These are phyloP conservation scores for Ceriagrion tenellum DNA, from an alignment of 2,888 invertebrate genomes.

Conservation along the genomic window DNA sequence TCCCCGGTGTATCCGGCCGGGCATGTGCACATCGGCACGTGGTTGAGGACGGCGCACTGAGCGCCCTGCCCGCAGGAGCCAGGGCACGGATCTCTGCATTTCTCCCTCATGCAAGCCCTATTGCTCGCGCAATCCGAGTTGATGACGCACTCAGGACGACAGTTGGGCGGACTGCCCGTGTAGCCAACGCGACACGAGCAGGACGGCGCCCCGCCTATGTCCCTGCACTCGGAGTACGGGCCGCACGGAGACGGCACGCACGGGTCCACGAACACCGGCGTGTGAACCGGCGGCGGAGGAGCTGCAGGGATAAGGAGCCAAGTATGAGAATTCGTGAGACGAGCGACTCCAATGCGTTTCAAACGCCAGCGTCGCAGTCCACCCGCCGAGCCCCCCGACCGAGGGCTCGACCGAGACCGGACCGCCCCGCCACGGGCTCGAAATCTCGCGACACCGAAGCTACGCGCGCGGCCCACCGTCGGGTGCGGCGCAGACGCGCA, in stretches of 20 bases:
- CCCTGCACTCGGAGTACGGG: conserved; percentile 85
- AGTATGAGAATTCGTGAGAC: conserved; percentile 17
- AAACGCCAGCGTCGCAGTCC: conserved; percentile 30
- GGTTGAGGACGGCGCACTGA: conserved; percentile 80
- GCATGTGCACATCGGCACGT: conserved; percentile 80
- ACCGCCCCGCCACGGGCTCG: neutral
- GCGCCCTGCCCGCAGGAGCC: conserved; percentile 81
- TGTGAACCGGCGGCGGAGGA: conserved; percentile 72
- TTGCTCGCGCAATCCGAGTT: conserved; percentile 84
- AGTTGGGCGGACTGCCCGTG: conserved; percentile 85
- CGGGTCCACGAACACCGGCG: conserved; percentile 71
- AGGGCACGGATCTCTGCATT: conserved; percentile 81
- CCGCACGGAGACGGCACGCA: conserved; percentile 82
- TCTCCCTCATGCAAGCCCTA: conserved; percentile 80
- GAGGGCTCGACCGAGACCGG: conserved; percentile 14
- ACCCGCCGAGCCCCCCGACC: neutral
- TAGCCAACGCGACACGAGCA: conserved; percentile 84
- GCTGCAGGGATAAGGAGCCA: conserved; percentile 67
- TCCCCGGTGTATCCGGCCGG: conserved; percentile 84
- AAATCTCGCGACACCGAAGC: neutral
- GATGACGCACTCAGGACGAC: conserved; percentile 86
- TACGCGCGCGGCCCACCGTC: neutral
- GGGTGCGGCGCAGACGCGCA: neutral
- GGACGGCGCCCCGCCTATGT: conserved; percentile 81
- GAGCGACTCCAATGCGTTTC: conserved; percentile 43